Conservation (phyloP, 2,113 vertebrate genomes). For the Entomyzon cyanotis region DNA sequence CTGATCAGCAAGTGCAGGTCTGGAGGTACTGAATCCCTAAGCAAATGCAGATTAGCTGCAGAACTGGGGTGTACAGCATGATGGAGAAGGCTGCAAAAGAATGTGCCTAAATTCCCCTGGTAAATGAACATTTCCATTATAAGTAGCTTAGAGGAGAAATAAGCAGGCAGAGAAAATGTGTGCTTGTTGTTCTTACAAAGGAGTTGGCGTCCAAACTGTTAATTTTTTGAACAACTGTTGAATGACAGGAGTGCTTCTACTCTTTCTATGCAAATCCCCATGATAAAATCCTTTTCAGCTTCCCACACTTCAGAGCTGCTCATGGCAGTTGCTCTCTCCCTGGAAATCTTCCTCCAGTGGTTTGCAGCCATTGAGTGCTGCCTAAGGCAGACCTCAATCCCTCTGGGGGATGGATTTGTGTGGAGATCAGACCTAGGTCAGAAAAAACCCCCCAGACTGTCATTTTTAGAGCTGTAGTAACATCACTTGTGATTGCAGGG, state of each 20-base stretch:
- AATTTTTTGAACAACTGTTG: not conserved
- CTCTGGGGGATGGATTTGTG: not conserved
- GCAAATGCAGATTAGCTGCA: not conserved
- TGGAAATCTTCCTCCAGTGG: not conserved
- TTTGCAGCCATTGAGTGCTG: not conserved
- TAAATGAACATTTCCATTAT: not conserved
- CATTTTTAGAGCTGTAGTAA: not conserved
- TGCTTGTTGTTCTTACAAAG: not conserved
- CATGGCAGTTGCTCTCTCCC: accelerated
- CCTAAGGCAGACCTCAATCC: not conserved
- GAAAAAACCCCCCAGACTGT: not conserved
- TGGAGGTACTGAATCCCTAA: not conserved
- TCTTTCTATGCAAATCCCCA: not conserved
- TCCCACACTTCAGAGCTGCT: not conserved
- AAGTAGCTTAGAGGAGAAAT: not conserved
- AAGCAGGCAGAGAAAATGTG: no score
- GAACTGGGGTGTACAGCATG: not conserved
- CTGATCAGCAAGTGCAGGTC: not conserved
- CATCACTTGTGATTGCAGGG: not conserved
- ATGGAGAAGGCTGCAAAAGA: not conserved
- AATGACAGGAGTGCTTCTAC: not conserved
- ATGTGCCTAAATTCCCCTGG: not conserved
- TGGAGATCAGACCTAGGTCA: not conserved
- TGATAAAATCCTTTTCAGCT: not conserved
- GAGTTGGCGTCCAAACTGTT: not conserved